Percentiles rank a stretch among this genome's conserved stretches.
Evolutionary conservation across 2,113 vertebrate species (phyloP).

Genomic region (Thomomys bottae): DNA sequence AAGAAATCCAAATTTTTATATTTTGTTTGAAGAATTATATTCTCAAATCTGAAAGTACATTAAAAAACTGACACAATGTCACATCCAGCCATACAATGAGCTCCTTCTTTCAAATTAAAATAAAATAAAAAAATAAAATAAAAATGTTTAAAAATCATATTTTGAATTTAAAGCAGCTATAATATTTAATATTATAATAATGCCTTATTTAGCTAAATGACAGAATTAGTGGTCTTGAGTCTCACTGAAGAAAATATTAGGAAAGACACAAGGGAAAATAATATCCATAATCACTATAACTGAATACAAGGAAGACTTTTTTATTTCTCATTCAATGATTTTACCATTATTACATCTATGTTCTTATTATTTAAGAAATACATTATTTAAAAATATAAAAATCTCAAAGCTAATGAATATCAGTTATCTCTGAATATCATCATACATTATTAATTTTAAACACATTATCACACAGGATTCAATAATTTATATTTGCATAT

Average conservation of each 20-base stretch:
- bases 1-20: slow-evolving; percentile 37
- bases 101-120: background rate
- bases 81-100: background rate
- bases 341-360: background rate
- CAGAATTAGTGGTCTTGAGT: background rate
- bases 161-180: slow-evolving; percentile 10
- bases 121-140: background rate
- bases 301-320: background rate
- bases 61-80: background rate
- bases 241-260: background rate
- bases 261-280: background rate
- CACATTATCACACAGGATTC: background rate
- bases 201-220: background rate
- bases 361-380: background rate
- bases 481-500: background rate
- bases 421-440: background rate
- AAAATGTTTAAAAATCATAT: background rate
- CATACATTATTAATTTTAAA: background rate
- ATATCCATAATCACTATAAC: background rate
- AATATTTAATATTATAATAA: background rate
- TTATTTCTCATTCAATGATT: background rate
- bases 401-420: background rate
- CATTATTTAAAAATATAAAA: background rate
- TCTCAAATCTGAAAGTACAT: background rate
- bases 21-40: slow-evolving; percentile 16